A percentile compares a stretch with the other conserved stretches of the same genome.
Conservation (phyloP, 2,888 invertebrate species). For the Temnothorax ravouxi region DNA sequence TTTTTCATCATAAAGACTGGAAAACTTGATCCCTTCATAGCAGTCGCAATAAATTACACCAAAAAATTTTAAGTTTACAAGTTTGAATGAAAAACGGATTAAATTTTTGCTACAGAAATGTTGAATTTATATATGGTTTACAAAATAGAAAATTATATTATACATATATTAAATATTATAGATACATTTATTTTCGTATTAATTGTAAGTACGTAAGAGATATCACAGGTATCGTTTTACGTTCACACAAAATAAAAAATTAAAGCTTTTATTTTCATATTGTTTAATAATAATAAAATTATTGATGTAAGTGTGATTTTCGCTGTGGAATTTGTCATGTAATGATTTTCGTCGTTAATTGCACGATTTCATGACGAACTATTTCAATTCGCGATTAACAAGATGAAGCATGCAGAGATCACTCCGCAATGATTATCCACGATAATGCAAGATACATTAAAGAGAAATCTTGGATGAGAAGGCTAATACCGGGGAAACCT, state of each 20-base stretch:
- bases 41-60: slow-evolving; percentile 18
- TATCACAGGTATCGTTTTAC: not conserved
- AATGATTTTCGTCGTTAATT: not conserved
- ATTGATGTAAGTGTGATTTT: not conserved
- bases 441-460: slow-evolving; percentile 61
- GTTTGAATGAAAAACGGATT: slow-evolving; percentile 27
- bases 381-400: slow-evolving; percentile 35
- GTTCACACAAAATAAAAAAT: not conserved
- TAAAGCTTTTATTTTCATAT: not conserved
- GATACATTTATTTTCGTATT: not conserved
- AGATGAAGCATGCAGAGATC: slow-evolving; percentile 28
- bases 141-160: not conserved
- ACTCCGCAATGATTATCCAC: slow-evolving; percentile 63
- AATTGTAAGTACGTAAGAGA: not conserved
- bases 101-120: not conserved
- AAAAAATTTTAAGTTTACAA: slow-evolving; percentile 3
- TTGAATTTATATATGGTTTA: not conserved
- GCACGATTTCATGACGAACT: not conserved
- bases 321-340: not conserved
- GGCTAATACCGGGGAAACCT: slow-evolving; percentile 59
- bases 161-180: not conserved
- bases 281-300: not conserved
- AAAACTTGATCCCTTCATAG: slow-evolving; percentile 35
- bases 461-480: slow-evolving; percentile 55
- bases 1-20: slow-evolving; percentile 30